Base-by-base conservation (phyloP, 2,888 invertebrate genomes). In the Hermaeophaga mercurialis region DNA sequence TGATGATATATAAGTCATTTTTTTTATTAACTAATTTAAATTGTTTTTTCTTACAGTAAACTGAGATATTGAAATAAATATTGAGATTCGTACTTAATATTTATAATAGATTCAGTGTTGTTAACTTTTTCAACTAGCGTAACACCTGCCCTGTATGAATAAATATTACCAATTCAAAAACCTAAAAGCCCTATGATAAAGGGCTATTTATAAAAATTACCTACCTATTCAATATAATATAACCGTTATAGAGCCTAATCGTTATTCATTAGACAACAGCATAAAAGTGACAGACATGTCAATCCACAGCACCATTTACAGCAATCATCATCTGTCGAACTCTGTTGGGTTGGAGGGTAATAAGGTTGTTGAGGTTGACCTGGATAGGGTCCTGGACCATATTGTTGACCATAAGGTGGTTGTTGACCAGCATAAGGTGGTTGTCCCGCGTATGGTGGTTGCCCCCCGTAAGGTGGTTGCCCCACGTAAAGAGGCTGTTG, bases 291-390 rank as follows among this genome's bases (percentile, higher is more conserved):
- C 11, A 63, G 39, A 33, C 63, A 63, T 7, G 61, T 57, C 14
- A 63, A 41, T 19, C 61, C 61, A 31, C 63, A 63, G 33, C 63
- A 63, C 63, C 63, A 63, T 47, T 60, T 60, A 39, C 60, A 60
- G 14, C 60, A 60, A 36, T 60, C 60, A 54, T 56, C 56, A 34
- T 57, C 57, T 1, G 19, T 2, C 1, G 31, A 15, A 7, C 44
- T 28, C 8, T 45, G 39, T 49, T 38, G 49, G 31, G 44, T 43
- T 18, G 49, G 36, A 14, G 48, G 55, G 19, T 49, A 44, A 14
- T 50, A 56, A n/a, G 49, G 46, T 14, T 47, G 56, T 14, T 47
- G 56, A 11, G 33, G 47, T 11, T 28, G 56, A 14, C 46, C 54
- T 26, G 48, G 48, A 4, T 41, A 47, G 0, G 46, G 49, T 11